Evolutionary conservation across 2,888 invertebrate species (phyloP).

Genomic region (Conchocele bisecta): DNA sequence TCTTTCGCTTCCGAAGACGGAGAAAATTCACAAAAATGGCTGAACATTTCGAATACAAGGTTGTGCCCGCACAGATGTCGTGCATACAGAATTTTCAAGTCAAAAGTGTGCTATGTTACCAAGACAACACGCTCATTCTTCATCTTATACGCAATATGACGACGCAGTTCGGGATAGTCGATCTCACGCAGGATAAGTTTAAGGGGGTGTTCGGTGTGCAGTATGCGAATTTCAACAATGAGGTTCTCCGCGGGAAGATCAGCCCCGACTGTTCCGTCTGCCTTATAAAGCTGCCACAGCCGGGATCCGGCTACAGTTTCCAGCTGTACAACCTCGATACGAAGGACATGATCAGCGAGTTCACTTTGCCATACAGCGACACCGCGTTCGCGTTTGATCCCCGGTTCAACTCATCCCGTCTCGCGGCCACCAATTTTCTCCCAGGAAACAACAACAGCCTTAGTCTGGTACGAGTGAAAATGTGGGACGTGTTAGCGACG

Average conservation of each 20-base stretch:
- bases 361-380: conserved; percentile 71
- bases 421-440: conserved; percentile 80
- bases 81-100: conserved; percentile 82
- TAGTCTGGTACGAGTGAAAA: conserved; percentile 72
- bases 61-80: conserved; percentile 82
- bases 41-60: conserved; percentile 83
- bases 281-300: conserved; percentile 77
- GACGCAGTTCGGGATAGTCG: conserved; percentile 81
- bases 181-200: conserved; percentile 80
- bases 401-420: conserved; percentile 75
- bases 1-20: conserved; percentile 80
- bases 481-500: conserved; percentile 75
- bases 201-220: conserved; percentile 81
- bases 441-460: conserved; percentile 77
- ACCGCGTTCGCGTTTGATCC: conserved; percentile 81
- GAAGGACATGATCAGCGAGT: conserved; percentile 72
- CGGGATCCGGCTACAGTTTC: conserved; percentile 71
- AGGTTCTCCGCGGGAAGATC: conserved; percentile 78
- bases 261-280: conserved; percentile 80
- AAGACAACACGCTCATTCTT: conserved; percentile 78
- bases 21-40: conserved; percentile 82
- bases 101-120: conserved; percentile 80
- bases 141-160: conserved; percentile 80
- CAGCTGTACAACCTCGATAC: conserved; percentile 78
- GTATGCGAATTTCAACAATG: conserved; percentile 79